Base-by-base conservation (phyloP, 2,888 invertebrate genomes). In the Andrena minutula region DNA sequence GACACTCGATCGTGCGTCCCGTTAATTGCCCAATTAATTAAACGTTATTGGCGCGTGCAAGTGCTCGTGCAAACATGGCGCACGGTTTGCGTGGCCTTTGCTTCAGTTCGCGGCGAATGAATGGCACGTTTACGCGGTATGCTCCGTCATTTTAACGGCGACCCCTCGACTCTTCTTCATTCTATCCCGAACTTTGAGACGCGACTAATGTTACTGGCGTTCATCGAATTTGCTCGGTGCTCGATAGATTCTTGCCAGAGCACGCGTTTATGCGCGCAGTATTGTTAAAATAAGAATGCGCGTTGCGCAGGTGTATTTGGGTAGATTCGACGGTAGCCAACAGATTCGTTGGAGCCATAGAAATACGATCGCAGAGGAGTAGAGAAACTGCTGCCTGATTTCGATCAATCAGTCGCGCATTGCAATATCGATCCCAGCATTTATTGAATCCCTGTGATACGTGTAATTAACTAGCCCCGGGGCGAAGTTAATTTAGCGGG, bases 1-100 rank as follows among this genome's bases (percentile, higher is more conserved):
- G 58, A 60, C 56, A 30, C 35, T 23, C 73, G 70, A 75, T 61
- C 73, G 71, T 75, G 72, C 47, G 23, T 30, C 58, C 28, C 26
- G 66, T 76, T 83, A 83, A 84, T 84, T 83, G 61, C 41, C 71
- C 65, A 70, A 84, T 84, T 83, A 84, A 79, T 84, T 83, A 84
- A 75, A 26, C 83, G 71, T 72, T 61, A 84, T 72, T 70, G 77
- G 64, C 64, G 70, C 26, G 68, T 60, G 56, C 70, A 16, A 32
- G 71, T 56, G 23, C 60, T 56, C 66, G 68, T 51, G 58, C 65
- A 60, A 28, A 73, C 28, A 35, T 56, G 63, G 60, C 16, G 20
- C 53, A 78, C 58, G 49, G 20, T 12, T 60, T 23, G 53, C 61
- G 53, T 72, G 82, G 79, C 79, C 79, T 77, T 85, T 79, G 85